Conservation (phyloP, 2,797 vertebrate species). For the Clarias pachynema region DNA sequence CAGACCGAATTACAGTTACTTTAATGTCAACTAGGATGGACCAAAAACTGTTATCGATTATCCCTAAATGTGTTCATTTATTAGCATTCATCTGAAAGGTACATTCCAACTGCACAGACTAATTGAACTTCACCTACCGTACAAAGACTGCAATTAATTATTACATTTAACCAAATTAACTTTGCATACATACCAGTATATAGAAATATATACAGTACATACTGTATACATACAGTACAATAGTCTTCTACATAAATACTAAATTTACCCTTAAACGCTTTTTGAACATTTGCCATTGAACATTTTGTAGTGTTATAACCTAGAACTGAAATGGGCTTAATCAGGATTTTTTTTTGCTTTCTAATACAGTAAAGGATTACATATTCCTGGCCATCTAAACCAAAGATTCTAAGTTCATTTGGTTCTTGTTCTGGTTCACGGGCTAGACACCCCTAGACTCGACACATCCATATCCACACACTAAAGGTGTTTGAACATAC, state of each 20-base stretch:
- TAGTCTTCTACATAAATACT: not conserved
- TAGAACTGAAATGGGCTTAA: not conserved
- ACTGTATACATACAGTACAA: not conserved
- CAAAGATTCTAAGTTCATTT: not conserved
- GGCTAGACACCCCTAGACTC: not conserved
- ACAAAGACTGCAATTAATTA: not conserved
- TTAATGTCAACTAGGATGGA: not conserved
- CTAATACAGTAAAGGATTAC: not conserved
- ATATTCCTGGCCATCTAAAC: not conserved
- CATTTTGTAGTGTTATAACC: not conserved
- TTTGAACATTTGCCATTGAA: not conserved
- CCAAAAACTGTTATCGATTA: not conserved
- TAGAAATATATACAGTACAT: not conserved
- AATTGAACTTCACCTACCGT: too few relatives aligned
- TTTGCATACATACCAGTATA: not conserved
- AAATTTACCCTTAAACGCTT: too few relatives aligned
- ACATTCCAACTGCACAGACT: not conserved
- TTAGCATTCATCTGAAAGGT: not conserved
- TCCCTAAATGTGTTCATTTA: not conserved
- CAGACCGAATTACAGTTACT: not conserved
- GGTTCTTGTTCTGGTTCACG: not conserved
- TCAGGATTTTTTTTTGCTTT: not conserved
- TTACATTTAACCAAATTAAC: not conserved
- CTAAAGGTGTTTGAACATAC: conserved; percentile 10
- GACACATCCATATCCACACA: conserved; percentile 1